Conservation (phyloP, 2,888 invertebrate genomes). For the Calliscelio sp. region DNA sequence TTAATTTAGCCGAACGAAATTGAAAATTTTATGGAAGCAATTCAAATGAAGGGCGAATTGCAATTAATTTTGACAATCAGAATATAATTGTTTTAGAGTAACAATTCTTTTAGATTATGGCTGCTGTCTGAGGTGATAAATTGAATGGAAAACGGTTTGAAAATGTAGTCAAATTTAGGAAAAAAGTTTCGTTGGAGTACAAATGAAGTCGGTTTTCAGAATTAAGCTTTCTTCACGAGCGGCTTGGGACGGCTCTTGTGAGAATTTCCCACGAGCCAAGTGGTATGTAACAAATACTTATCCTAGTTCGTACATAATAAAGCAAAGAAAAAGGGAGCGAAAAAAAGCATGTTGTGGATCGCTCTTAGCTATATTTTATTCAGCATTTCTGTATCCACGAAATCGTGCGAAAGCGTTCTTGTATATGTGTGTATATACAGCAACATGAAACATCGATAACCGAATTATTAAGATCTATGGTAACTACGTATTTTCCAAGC, state of each 20-base stretch:
- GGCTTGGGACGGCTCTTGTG: slow-evolving; percentile 27
- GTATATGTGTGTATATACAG: background rate
- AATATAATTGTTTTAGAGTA: too few relatives aligned
- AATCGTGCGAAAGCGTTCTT: slow-evolving; percentile 37
- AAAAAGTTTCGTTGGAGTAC: background rate
- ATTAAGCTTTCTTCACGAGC: slow-evolving; percentile 40
- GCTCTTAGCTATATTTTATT: slow-evolving; percentile 56
- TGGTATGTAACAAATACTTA: slow-evolving; percentile 62
- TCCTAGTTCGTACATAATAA: slow-evolving; percentile 66
- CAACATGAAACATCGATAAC: slow-evolving; percentile 52
- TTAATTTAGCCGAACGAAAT: too few relatives aligned
- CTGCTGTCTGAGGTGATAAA: too few relatives aligned
- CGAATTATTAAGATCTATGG: slow-evolving; percentile 65
- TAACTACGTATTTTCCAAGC: slow-evolving; percentile 33
- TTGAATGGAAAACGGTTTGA: too few relatives aligned
- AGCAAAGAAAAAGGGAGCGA: slow-evolving; percentile 45
- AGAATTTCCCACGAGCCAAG: slow-evolving; percentile 54
- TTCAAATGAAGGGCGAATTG: too few relatives aligned
- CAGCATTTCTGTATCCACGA: slow-evolving; percentile 46
- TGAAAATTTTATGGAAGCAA: too few relatives aligned
- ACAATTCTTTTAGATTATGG: too few relatives aligned
- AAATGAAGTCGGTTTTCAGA: slow-evolving; percentile 5
- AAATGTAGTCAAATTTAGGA: too few relatives aligned
- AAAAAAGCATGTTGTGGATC: slow-evolving; percentile 26
- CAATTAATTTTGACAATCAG: too few relatives aligned